A percentile compares a stretch with the other conserved stretches of the same genome.
Conservation (phyloP, 2,888 invertebrate species). For the Gymnosoma rotundatum region DNA sequence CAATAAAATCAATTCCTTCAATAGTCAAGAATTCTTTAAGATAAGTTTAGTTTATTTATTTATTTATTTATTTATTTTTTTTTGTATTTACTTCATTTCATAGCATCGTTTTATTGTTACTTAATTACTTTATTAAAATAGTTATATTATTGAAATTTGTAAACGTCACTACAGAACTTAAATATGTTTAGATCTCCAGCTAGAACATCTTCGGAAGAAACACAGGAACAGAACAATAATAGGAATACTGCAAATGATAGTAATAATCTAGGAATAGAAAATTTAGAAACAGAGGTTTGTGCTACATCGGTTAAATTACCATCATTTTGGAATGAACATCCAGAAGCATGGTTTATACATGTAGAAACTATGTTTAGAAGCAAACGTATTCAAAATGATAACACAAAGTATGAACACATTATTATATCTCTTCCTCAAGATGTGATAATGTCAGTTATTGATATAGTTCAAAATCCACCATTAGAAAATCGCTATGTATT, state of each 20-base stretch:
- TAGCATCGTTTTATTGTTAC: too few relatives aligned
- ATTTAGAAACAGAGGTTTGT: background rate
- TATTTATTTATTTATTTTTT: too few relatives aligned
- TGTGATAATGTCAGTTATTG: conserved; percentile 23
- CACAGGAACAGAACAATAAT: too few relatives aligned
- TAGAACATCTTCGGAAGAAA: too few relatives aligned
- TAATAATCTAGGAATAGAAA: background rate
- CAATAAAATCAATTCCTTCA: too few relatives aligned
- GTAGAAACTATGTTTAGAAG: conserved; percentile 4
- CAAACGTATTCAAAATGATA: conserved; percentile 4
- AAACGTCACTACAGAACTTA: too few relatives aligned
- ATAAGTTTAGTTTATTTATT: too few relatives aligned
- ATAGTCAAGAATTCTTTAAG: too few relatives aligned
- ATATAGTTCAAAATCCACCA: conserved; percentile 11
- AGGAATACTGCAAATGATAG: background rate
- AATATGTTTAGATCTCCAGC: too few relatives aligned
- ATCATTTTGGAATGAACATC: conserved; percentile 6
- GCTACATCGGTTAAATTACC: conserved; percentile 3
- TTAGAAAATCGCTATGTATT: background rate
- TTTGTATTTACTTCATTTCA: too few relatives aligned
- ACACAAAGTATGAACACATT: background rate
- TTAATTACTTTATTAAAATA: too few relatives aligned
- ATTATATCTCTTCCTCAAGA: conserved; percentile 24
- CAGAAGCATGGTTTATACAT: conserved; percentile 33
- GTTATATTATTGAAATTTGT: too few relatives aligned